phyloP scores from a whole-genome alignment of 2,113 vertebrate genomes.

The Clarias macrocephalus region DNA sequence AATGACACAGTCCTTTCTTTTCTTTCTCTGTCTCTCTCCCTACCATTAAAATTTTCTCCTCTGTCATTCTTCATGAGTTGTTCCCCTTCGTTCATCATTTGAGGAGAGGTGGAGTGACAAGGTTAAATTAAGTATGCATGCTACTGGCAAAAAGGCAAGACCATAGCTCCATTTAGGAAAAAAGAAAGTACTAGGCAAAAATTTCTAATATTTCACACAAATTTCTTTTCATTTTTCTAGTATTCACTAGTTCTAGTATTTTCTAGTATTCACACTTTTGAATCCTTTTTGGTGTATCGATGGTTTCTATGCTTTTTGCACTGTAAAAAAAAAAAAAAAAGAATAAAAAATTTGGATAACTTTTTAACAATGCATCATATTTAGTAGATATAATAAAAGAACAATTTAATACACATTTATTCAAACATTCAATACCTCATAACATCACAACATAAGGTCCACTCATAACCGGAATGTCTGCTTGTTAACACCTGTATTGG shows the following conservation, averaged over 20 bases:
- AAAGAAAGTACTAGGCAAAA: conserved; percentile 3
- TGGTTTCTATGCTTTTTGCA: neutral
- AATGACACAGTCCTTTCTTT: neutral
- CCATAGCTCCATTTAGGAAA: conserved; percentile 13
- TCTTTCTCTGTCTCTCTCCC: conserved; percentile 8
- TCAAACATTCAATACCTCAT: neutral
- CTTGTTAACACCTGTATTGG: neutral
- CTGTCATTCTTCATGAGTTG: conserved; percentile 35
- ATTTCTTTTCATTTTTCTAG: neutral
- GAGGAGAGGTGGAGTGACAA: conserved; percentile 55
- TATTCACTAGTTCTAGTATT: neutral
- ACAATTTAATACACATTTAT: no score
- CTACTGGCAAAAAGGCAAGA: conserved; percentile 59
- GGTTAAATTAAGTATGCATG: conserved; percentile 65
- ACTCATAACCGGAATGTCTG: neutral
- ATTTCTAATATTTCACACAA: neutral
- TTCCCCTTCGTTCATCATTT: conserved; percentile 46
- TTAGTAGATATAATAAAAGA: neutral
- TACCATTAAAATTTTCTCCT: conserved; percentile 16
- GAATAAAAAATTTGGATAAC: neutral
- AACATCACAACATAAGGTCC: neutral
- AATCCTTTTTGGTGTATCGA: neutral
- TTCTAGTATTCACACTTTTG: neutral
- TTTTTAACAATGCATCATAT: neutral
- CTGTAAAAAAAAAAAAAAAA: neutral